These are phyloP conservation scores for Eurystomus glaucurus DNA, from an alignment of 2,797 vertebrate genomes.

Conservation along the genomic window DNA sequence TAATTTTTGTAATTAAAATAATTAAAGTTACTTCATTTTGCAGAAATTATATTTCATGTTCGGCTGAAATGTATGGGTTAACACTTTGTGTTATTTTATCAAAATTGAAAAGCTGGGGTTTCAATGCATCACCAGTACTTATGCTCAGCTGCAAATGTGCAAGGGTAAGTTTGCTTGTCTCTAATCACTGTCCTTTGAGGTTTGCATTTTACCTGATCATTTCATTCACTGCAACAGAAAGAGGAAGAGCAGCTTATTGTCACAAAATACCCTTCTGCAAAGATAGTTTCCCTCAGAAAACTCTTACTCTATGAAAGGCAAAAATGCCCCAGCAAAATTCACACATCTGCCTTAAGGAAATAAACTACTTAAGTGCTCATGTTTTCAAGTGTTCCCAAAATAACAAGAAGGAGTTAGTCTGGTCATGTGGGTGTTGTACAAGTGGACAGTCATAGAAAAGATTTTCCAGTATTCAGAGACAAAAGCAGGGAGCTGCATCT, in stretches of 20 bases:
- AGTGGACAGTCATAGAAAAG: neutral
- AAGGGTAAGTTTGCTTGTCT: neutral
- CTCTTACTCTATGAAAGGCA: neutral
- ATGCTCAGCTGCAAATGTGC: neutral
- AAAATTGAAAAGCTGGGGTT: neutral
- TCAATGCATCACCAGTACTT: neutral
- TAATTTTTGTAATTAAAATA: constrained; percentile 28
- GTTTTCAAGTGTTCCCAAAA: neutral
- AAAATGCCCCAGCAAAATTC: neutral
- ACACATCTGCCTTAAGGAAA: neutral
- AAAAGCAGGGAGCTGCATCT: neutral
- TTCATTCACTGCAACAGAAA: neutral
- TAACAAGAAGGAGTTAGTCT: neutral
- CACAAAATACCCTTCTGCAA: neutral
- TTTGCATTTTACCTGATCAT: neutral
- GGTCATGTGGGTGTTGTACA: neutral
- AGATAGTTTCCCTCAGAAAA: neutral
- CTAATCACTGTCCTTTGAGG: neutral
- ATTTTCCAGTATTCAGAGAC: neutral
- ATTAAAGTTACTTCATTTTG: constrained; percentile 15
- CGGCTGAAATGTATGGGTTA: neutral
- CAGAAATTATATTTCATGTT: neutral
- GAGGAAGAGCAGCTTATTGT: neutral
- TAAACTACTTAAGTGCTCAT: neutral
- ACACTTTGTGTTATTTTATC: neutral